These are phyloP conservation scores for Catharus bicknelli DNA, from an alignment of 2,113 vertebrate species.

Conservation along the genomic window DNA sequence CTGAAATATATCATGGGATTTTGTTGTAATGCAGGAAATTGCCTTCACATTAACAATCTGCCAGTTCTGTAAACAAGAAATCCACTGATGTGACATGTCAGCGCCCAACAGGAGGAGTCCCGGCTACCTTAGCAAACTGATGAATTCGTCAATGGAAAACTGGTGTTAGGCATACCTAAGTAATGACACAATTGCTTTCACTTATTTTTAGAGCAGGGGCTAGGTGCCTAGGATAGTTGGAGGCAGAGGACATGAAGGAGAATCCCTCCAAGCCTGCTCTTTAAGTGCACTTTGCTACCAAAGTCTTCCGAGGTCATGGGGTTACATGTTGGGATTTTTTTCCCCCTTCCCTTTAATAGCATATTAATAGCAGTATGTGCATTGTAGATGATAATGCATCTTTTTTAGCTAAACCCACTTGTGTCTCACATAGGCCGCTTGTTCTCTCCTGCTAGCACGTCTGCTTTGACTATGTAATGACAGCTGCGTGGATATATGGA, in stretches of 20 bases:
- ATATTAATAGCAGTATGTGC: neutral
- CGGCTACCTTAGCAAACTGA: conserved; percentile 17
- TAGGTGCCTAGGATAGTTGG: neutral
- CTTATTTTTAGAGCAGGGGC: neutral
- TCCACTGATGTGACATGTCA: conserved; percentile 34
- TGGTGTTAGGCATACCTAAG: neutral
- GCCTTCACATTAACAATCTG: conserved; percentile 56
- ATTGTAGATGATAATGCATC: neutral
- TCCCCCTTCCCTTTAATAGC: neutral
- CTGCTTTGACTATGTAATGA: conserved; percentile 42
- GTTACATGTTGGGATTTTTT: neutral
- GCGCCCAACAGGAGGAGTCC: neutral
- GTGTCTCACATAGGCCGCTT: neutral
- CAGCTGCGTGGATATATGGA: conserved; percentile 70
- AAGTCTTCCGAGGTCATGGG: neutral
- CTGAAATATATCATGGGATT: conserved; percentile 46
- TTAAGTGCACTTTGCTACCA: neutral
- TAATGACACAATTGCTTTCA: neutral
- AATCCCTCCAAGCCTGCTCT: conserved; percentile 15
- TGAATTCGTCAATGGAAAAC: neutral
- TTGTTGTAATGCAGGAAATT: conserved; percentile 62
- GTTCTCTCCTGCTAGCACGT: neutral
- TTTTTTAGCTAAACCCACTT: conserved; percentile 9
- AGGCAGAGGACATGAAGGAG: neutral
- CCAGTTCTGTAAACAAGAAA: conserved; percentile 51